Base-by-base conservation (phyloP, 2,113 vertebrate species). In the Monopterus albus region DNA sequence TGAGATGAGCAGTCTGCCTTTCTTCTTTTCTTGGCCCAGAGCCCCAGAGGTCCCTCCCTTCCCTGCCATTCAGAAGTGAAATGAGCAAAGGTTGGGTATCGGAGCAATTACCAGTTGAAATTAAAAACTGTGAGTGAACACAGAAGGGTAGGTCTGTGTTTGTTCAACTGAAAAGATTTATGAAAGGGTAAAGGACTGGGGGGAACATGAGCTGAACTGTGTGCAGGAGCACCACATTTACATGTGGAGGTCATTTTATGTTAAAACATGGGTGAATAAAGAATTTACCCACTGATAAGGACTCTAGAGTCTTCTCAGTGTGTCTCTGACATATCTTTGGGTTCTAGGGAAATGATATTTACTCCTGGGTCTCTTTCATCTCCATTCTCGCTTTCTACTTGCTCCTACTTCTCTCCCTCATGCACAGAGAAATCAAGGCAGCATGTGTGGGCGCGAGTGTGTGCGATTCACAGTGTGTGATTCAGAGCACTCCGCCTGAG, bases 401-500 rank as follows among this genome's bases (percentile, higher is more conserved):
- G 5, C 5, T 38, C 52, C 42, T 5, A 10, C 18, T 47, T 63
- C 25, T 68, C 46, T 61, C 55, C 52, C 23, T 35, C 66, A 39
- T 43, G 60, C 18, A 42, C 20, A 25, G 38, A 58, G 78, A 78
- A 55, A 49, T 72, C 31, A 42, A 11, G 64, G 68, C 28, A 14
- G 70, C 26, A 5, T 45, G 66, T 40, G 73, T 39, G 66, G 31
- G 49, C 45, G 52, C 43, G 51, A 35, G 57, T 38, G 40, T 72
- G 71, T 67, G 73, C 25, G 66, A 53, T 51, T 72, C 59, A 14
- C 63, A 79, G 73, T 72, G 82, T 84, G 85, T 88, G 87, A 88
- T 91, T 81, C 79, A 21, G 90, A 87, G 87, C 70, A 75, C 92
- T 94, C 94, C n/a, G n/a, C n/a, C 92, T 96, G 96, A 95, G 96